phyloP scores from a whole-genome alignment of 2,888 invertebrate species.

The Lithophane ornitopus region DNA sequence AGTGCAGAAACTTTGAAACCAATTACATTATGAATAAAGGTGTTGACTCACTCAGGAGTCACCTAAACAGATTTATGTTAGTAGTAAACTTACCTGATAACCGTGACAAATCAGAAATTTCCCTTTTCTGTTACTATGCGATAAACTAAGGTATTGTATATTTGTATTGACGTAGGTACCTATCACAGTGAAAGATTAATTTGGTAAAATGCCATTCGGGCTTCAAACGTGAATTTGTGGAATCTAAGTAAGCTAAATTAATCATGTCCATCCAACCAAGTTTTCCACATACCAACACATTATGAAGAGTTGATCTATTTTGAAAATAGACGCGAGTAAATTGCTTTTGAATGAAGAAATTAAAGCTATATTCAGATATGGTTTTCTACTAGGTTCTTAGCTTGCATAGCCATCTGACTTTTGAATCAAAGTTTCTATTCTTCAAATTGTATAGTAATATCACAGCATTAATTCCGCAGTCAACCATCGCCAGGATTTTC shows the following conservation, averaged over 20 bases:
- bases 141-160: not conserved
- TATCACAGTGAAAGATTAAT: not conserved
- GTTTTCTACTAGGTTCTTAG: no score
- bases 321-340: not conserved
- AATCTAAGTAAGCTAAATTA: slow-evolving; percentile 18
- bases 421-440: not conserved
- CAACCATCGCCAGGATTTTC: not conserved
- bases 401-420: not conserved
- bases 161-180: not conserved
- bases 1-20: slow-evolving; percentile 72
- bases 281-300: not conserved
- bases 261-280: not conserved
- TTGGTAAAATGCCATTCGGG: not conserved
- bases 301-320: not conserved
- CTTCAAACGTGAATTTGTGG: not conserved
- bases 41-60: not conserved
- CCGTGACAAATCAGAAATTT: not conserved
- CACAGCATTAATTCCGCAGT: slow-evolving; percentile 3
- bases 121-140: not conserved
- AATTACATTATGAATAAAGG: slow-evolving; percentile 12
- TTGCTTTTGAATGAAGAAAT: not conserved
- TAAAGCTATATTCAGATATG: not conserved
- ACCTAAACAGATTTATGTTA: slow-evolving; percentile 18
- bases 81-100: slow-evolving; percentile 3
- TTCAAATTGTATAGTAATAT: not conserved